Evolutionary conservation across 2,797 vertebrate species (phyloP), one percentile per base, ranked within the genome.

Genomic region (Taenioides sp.): DNA sequence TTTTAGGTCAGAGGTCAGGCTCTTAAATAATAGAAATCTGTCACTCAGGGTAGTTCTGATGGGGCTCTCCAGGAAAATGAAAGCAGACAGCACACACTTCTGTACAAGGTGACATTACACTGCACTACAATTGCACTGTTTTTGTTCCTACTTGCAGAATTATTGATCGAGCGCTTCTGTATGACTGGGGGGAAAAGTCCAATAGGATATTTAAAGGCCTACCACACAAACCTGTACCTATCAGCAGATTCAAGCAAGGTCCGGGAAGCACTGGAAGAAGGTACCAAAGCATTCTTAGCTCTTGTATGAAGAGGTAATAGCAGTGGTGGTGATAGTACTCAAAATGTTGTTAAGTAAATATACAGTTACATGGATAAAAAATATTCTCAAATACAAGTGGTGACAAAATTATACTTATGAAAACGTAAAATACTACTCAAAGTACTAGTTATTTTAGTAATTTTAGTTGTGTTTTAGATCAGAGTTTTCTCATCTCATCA

Each of bases 171-270:
- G 88, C 94, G 96, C 74, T 98, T 98, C 92, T 98, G 96, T 83
- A 97, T 98, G 97, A 98, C 97, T 0, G 97, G 96, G 10, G 97
- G 97, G 74, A 97, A 97, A 70, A 99, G 96, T 88, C 96, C 96
- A 50, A 95, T 98, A 72, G 94, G 95, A 80, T 98, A 98, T 89
- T 87, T 99, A 87, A 98, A 98, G 88, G 98, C 98, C 57, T 98
- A 97, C 74, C 95, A 98, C 89, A 95, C 97, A 71, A 96, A 99
- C 90, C 94, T 99, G 40, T 99, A 99, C 88, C 93, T 99, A 86
- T 99, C 97, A 60, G 95, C 96, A 0, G 97, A 99, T 1, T 89
- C 95, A 0, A 78, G 87, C 81, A 98, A 98, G 91, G 98, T 99
- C 64, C 94, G 89, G 73, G 96, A 97, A 84, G 98, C 97, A 85